These are phyloP conservation scores for Choloepus hoffmanni DNA, from an alignment of 2,113 vertebrate genomes.

Conservation along the genomic window DNA sequence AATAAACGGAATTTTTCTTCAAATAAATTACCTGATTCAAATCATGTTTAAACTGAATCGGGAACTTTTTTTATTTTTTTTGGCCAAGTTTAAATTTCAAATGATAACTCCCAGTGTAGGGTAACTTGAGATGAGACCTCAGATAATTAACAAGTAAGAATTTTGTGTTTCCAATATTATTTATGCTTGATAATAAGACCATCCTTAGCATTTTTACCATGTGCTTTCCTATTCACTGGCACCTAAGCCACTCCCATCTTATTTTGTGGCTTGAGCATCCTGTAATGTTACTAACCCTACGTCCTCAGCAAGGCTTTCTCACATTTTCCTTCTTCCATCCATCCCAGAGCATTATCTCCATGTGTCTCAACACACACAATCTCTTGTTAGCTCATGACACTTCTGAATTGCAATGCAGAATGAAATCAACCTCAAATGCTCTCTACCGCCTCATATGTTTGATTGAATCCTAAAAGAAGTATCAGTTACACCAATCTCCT, in stretches of 20 bases:
- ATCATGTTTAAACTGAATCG: background rate
- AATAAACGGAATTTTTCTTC: background rate
- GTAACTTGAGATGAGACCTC: background rate
- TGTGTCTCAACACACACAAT: slow-evolving; percentile 62
- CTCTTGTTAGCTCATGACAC: slow-evolving; percentile 59
- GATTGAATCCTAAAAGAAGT: background rate
- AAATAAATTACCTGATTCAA: background rate
- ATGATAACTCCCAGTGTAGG: background rate
- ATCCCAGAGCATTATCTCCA: slow-evolving; percentile 10
- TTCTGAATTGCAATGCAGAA: slow-evolving; percentile 39
- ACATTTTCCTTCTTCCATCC: background rate
- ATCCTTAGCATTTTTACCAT: background rate
- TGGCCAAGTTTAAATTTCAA: background rate
- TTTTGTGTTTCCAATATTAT: background rate
- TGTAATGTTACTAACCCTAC: background rate
- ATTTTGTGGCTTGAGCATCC: background rate
- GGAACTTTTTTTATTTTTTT: background rate
- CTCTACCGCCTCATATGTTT: slow-evolving; percentile 34
- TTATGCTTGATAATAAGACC: background rate
- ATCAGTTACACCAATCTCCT: slow-evolving; percentile 47
- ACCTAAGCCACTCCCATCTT: background rate
- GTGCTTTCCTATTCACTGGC: background rate
- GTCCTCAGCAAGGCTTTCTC: background rate
- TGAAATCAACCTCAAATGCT: slow-evolving; percentile 48
- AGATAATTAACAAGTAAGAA: background rate